These are phyloP conservation scores for Phalacrocorax carbo DNA, from an alignment of 2,113 vertebrate genomes.

Conservation along the genomic window DNA sequence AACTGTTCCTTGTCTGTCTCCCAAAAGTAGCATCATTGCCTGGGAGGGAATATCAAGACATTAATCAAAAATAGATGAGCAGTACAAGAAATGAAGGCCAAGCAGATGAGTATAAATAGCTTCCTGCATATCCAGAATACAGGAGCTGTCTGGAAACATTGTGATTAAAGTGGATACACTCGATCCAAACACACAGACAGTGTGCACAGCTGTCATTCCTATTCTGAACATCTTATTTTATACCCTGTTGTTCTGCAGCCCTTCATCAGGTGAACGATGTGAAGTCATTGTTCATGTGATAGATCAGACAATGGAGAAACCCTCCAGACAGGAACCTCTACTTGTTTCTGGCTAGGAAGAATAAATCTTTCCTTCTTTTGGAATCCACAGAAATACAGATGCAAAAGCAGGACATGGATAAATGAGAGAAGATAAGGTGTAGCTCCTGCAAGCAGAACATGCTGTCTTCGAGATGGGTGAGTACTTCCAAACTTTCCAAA, in stretches of 20 bases:
- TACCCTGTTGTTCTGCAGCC: neutral
- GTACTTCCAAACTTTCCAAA: slow-evolving; percentile 25
- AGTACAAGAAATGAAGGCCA: neutral
- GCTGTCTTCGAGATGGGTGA: slow-evolving; percentile 5
- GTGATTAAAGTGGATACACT: neutral
- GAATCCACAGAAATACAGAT: slow-evolving; percentile 28
- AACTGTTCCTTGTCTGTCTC: neutral
- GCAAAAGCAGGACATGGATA: neutral
- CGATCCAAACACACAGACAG: neutral
- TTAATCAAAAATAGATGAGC: slow-evolving; percentile 24
- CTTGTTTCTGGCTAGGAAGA: neutral
- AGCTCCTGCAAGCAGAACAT: slow-evolving; percentile 7
- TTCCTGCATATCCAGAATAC: neutral
- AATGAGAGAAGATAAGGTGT: slow-evolving; percentile 20
- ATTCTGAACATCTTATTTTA: neutral
- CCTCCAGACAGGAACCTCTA: neutral
- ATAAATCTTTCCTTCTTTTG: slow-evolving; percentile 34
- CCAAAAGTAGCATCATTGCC: neutral
- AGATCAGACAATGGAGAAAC: neutral
- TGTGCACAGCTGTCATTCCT: neutral
- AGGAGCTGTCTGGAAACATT: neutral
- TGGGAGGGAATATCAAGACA: neutral
- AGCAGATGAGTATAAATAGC: neutral
- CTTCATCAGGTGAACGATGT: neutral
- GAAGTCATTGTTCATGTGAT: neutral